Percentiles rank a stretch among this genome's conserved stretches.
Conservation (phyloP, 2,888 invertebrate species). For the Furcula furcula region DNA sequence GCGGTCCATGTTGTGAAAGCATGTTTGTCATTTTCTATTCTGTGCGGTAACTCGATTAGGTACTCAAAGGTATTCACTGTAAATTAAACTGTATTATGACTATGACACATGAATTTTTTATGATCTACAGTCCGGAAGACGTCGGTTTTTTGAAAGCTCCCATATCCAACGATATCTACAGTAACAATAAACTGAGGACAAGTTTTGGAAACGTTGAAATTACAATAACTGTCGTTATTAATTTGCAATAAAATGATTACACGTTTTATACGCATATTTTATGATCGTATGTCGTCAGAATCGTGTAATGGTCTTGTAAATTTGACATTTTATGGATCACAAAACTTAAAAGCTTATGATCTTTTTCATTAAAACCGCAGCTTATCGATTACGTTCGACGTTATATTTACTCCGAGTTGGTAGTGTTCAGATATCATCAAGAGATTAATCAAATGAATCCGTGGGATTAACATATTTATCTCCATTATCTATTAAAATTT, state of each 20-base stretch:
- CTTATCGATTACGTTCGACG: conserved; percentile 22
- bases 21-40: conserved; percentile 34
- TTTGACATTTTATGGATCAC: conserved; percentile 51
- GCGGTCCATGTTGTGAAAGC: conserved; percentile 56
- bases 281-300: conserved; percentile 45
- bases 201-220: conserved; percentile 27
- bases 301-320: conserved; percentile 53
- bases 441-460: conserved; percentile 31
- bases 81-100: conserved; percentile 8
- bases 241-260: conserved; percentile 54
- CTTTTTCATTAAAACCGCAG: conserved; percentile 39
- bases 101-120: not conserved
- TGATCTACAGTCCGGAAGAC: conserved; percentile 3
- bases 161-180: conserved; percentile 8
- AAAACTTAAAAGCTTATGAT: conserved; percentile 40
- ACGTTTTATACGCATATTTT: conserved; percentile 48
- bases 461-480: conserved; percentile 26
- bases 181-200: conserved; percentile 26
- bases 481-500: conserved; percentile 19
- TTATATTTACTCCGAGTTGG: conserved; percentile 18
- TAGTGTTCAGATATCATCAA: conserved; percentile 18
- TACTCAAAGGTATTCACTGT: conserved; percentile 22
- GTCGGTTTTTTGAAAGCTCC: conserved; percentile 15
- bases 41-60: conserved; percentile 23
- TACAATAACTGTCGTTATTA: conserved; percentile 49